Conservation (phyloP, 2,888 invertebrate genomes). For the Troides aeacus region DNA sequence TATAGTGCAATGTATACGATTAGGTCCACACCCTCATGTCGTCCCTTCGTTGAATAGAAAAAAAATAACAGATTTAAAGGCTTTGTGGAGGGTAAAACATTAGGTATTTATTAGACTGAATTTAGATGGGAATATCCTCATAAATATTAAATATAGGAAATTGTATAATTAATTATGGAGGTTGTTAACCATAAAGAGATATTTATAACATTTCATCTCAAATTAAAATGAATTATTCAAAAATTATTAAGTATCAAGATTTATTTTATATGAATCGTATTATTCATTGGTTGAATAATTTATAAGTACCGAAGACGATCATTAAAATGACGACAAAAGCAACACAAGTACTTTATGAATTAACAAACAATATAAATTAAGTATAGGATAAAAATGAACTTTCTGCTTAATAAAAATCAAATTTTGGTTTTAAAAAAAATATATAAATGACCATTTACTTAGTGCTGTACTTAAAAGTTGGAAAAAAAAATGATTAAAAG, state of each 20-base stretch:
- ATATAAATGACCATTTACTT: neutral
- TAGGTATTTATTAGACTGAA: no score
- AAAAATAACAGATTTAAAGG: no score
- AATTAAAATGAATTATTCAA: neutral
- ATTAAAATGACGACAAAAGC: neutral
- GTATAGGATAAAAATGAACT: neutral
- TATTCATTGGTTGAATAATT: neutral
- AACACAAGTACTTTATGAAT: neutral
- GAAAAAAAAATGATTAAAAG: constrained; percentile 9
- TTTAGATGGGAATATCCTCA: no score
- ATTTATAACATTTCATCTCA: neutral
- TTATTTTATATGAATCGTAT: neutral
- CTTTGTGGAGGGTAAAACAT: no score
- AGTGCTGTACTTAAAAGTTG: neutral
- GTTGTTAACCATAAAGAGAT: neutral
- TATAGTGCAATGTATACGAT: no score
- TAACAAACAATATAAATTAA: neutral
- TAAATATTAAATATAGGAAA: no score
- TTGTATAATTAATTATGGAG: no score
- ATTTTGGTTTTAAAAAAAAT: neutral
- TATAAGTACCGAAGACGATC: neutral
- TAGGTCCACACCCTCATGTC: no score
- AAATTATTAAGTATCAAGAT: neutral
- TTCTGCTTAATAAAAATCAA: neutral
- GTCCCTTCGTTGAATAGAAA: no score